A percentile compares a stretch with the other conserved stretches of the same genome.
Evolutionary conservation across 2,888 invertebrate species (phyloP).

Genomic region (Sepioteuthis lessoniana): DNA sequence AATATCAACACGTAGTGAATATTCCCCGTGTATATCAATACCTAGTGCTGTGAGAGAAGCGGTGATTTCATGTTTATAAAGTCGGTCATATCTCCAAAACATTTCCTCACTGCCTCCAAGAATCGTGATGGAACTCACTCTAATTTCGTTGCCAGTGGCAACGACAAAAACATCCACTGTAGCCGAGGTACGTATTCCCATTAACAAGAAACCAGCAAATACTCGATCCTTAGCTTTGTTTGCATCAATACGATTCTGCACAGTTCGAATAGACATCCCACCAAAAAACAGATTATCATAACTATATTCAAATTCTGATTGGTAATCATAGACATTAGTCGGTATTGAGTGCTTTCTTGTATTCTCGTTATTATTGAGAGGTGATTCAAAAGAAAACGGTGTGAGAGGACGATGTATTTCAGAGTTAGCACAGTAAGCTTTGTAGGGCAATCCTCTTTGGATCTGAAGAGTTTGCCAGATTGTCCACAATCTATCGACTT

Average conservation of each 20-base stretch:
- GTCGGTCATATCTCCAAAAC: constrained; percentile 51
- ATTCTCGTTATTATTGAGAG: constrained; percentile 55
- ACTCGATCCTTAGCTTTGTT: constrained; percentile 50
- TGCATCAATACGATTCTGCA: constrained; percentile 52
- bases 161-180: constrained; percentile 49
- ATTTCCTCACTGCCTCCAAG: constrained; percentile 52
- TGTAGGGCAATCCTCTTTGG: constrained; percentile 52
- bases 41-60: constrained; percentile 38
- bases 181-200: constrained; percentile 53
- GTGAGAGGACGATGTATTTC: constrained; percentile 51
- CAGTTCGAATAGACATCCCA: constrained; percentile 54
- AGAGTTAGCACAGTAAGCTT: constrained; percentile 56
- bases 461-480: constrained; percentile 56
- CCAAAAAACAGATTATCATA: constrained; percentile 56
- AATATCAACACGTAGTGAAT: constrained; percentile 36
- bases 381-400: constrained; percentile 56
- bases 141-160: neutral
- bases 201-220: constrained; percentile 55
- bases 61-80: constrained; percentile 51
- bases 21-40: constrained; percentile 37
- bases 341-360: constrained; percentile 53
- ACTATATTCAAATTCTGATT: constrained; percentile 53
- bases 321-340: constrained; percentile 55
- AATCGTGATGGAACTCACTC: constrained; percentile 49
- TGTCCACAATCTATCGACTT: constrained; percentile 53